A percentile compares a stretch with the other conserved stretches of the same genome.
phyloP scores from a whole-genome alignment of 2,797 vertebrate species.

The Pangasius macronema region DNA sequence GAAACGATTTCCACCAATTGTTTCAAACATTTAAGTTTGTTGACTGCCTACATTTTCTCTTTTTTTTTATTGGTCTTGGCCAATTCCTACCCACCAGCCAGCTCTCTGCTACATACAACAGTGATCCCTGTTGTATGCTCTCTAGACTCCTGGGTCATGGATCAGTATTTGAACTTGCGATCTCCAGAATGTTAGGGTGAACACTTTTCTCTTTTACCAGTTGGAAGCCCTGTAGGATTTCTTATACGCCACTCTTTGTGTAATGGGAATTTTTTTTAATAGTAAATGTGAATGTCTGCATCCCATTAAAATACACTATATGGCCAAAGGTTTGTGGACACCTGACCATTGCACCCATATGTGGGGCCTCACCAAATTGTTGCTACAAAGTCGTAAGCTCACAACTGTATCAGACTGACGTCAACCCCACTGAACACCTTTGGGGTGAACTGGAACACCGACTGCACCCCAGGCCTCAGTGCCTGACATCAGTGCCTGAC shows the following conservation, averaged over 20 bases:
- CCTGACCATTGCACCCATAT: background rate
- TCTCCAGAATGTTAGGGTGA: background rate
- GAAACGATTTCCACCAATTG: background rate
- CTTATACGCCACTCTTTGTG: background rate
- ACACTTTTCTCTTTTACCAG: background rate
- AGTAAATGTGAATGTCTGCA: background rate
- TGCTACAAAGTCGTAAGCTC: too few relatives aligned
- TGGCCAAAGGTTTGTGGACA: background rate
- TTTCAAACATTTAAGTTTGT: background rate
- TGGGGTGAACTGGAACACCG: background rate
- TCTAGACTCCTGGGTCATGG: background rate
- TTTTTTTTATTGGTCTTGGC: background rate
- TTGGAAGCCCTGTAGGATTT: background rate
- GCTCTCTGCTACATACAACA: background rate
- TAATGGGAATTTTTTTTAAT: background rate
- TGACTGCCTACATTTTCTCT: too few relatives aligned
- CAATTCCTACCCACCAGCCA: background rate
- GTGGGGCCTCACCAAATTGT: background rate
- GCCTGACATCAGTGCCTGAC: background rate
- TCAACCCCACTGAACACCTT: background rate
- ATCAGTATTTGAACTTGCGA: background rate
- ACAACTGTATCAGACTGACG: background rate
- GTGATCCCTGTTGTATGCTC: background rate
- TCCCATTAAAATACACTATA: background rate
- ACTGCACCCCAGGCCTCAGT: background rate